Evolutionary conservation across 2,113 vertebrate genomes (phyloP), one percentile per base, ranked within the genome.

Genomic region (Lontra canadensis): DNA sequence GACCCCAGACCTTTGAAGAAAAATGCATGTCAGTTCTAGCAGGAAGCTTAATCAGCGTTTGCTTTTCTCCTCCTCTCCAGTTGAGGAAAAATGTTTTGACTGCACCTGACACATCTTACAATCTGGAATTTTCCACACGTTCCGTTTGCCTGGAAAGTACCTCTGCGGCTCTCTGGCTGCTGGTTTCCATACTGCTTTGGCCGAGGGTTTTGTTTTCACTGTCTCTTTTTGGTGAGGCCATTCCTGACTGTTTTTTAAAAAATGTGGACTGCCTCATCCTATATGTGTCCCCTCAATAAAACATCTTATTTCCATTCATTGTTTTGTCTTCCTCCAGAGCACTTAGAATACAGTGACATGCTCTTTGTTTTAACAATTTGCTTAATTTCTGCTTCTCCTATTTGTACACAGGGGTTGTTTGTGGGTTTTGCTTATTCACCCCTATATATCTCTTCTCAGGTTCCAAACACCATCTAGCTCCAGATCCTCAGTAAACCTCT

Each of bases 101-200:
- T 4, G 9, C 34, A 49, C 69, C 47, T 14, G 1, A 9, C 4
- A 25, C 9, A 23, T 26, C 34, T 36, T 4, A 1, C 13, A 17
- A 9, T 0, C 1, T 31, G 79, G 69, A 14, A 29, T 39, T 39
- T 36, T 7, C 7, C 6, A 18, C 12, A 3, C 39, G 15, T 18
- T 88, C 7, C 29, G 47, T 83, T 25, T 7, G 5, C 25, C 59
- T 36, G 4, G 6, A 23, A 78, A 74, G 3, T 7, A 9, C 65
- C 67, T 25, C 7, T 4, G 13, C 7, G 11, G 10, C 21, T 59
- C 3, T 63, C 14, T 55, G 29, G 2, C 17, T 49, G 18, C 23
- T 82, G 11, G 4, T 31, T 18, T 69, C 7, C 3, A 17, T 2
- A 25, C 7, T 31, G 15, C 18, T 74, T 42, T 2, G 36, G 7